A percentile compares a stretch with the other conserved stretches of the same genome.
Evolutionary conservation across 2,113 vertebrate species (phyloP).

Genomic region (Helogale parvula): DNA sequence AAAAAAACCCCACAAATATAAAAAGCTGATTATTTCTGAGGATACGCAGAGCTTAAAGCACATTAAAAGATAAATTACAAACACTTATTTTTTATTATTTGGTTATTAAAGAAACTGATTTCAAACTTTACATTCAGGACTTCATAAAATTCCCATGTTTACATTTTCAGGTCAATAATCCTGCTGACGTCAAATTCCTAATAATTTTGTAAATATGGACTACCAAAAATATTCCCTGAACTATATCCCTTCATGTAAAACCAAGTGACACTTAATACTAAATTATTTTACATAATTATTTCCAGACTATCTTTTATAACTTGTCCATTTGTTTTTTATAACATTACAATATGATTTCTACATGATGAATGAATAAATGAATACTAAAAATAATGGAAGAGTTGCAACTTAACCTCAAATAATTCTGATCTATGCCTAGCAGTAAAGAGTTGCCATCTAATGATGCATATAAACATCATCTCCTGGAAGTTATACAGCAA

Average conservation of each 20-base stretch:
- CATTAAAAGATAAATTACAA: slow-evolving; percentile 13
- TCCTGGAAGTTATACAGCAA: background rate
- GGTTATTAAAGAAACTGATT: background rate
- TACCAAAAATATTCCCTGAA: background rate
- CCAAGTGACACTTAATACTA: background rate
- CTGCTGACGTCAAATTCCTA: slow-evolving; percentile 27
- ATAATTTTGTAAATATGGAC: slow-evolving; percentile 13
- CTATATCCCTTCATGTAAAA: background rate
- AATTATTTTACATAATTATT: background rate
- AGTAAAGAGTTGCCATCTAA: background rate
- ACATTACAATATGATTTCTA: background rate
- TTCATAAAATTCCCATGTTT: slow-evolving; percentile 10
- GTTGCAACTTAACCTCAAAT: background rate
- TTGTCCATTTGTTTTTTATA: background rate
- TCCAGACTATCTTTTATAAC: background rate
- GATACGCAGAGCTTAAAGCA: background rate
- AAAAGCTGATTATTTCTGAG: slow-evolving; percentile 38
- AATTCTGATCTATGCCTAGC: background rate
- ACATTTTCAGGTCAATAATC: background rate
- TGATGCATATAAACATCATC: background rate
- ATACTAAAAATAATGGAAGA: background rate
- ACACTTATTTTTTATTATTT: slow-evolving; percentile 17
- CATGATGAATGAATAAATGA: background rate
- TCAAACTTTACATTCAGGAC: background rate
- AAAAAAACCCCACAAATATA: background rate